A percentile compares a stretch with the other conserved stretches of the same genome.
phyloP scores from a whole-genome alignment of 2,113 vertebrate genomes.

The Corapipo altera region DNA sequence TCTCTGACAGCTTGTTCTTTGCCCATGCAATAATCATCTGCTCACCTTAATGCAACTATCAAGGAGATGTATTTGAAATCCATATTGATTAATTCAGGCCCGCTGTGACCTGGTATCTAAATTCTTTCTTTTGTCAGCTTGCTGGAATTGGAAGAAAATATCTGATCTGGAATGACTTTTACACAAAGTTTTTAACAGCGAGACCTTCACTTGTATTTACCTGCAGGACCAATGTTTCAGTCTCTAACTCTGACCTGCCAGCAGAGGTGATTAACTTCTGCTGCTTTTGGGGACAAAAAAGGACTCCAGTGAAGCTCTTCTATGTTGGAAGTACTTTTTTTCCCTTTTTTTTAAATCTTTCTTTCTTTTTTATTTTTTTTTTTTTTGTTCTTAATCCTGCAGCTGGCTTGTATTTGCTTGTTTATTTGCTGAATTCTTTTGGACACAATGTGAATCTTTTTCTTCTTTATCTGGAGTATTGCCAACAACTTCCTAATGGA shows the following conservation, averaged over 20 bases:
- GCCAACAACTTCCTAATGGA: not conserved
- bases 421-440: not conserved
- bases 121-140: conserved; percentile 2
- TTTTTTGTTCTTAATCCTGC: not conserved
- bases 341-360: too few relatives aligned
- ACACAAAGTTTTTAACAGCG: not conserved
- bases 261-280: not conserved
- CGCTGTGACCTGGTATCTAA: not conserved
- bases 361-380: not conserved
- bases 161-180: conserved; percentile 8
- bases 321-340: not conserved
- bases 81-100: conserved; percentile 17
- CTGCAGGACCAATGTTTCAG: conserved; percentile 2
- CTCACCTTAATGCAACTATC: not conserved
- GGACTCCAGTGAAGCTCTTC: not conserved
- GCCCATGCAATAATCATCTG: not conserved
- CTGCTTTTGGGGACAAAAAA: not conserved
- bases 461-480: not conserved
- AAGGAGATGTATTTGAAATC: not conserved
- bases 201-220: conserved; percentile 3
- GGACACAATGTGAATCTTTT: not conserved
- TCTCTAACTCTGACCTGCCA: not conserved
- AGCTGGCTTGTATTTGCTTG: not conserved
- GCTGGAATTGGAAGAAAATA: not conserved
- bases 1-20: not conserved